phyloP scores from a whole-genome alignment of 2,888 invertebrate genomes.

The Platycheirus albimanus region DNA sequence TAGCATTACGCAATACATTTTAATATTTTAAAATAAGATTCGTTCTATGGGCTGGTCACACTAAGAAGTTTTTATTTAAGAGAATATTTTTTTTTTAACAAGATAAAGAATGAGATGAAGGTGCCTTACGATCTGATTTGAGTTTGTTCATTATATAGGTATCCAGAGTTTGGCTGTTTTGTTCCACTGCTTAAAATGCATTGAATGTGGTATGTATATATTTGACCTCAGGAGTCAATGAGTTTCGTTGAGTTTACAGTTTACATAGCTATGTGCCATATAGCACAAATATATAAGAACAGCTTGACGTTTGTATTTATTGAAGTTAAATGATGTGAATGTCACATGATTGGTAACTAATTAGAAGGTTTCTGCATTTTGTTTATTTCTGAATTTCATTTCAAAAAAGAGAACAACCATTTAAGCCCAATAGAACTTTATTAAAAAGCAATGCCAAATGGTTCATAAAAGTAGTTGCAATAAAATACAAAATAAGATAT shows the following conservation, averaged over 20 bases:
- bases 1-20: no score
- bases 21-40: no score
- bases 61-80: not conserved
- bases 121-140: conserved; percentile 38
- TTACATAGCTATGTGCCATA: conserved; percentile 26
- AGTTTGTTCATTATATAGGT: conserved; percentile 1
- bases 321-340: conserved; percentile 73
- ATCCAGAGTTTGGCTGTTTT: conserved; percentile 5
- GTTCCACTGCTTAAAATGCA: conserved; percentile 54
- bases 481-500: conserved; percentile 6
- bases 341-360: conserved; percentile 69
- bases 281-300: conserved; percentile 8
- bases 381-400: conserved; percentile 31
- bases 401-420: not conserved
- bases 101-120: conserved; percentile 17
- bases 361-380: conserved; percentile 66
- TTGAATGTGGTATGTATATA: conserved; percentile 61
- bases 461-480: conserved; percentile 10
- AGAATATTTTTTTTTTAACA: conserved; percentile 9
- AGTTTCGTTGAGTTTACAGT: conserved; percentile 64
- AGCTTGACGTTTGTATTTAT: conserved; percentile 66
- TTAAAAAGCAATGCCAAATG: conserved; percentile 4
- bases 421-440: not conserved
- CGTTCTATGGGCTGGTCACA: conserved; percentile 14
- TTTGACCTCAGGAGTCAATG: conserved; percentile 69